Conservation (phyloP, 1,140 invertebrate genomes). For the Trialeurodes vaporariorum region DNA sequence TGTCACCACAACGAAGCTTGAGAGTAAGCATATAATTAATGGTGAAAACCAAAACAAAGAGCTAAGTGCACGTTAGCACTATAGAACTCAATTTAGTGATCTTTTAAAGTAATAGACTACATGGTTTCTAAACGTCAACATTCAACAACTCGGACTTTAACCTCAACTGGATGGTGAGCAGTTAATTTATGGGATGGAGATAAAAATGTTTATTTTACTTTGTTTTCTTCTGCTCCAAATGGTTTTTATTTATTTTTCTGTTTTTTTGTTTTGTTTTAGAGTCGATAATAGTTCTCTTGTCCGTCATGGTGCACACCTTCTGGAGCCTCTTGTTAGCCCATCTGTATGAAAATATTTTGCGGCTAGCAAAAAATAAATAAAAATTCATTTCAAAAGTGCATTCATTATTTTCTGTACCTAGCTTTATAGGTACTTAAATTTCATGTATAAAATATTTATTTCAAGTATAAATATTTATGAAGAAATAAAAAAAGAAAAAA, state of each 20-base stretch:
- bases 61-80: too few relatives aligned
- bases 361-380: not conserved
- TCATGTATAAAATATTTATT: conserved; percentile 1
- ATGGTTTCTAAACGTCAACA: too few relatives aligned
- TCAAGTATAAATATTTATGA: not conserved
- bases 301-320: not conserved
- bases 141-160: too few relatives aligned
- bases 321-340: not conserved
- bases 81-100: too few relatives aligned
- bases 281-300: not conserved
- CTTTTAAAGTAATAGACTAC: too few relatives aligned
- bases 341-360: not conserved
- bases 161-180: too few relatives aligned
- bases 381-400: not conserved
- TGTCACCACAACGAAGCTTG: too few relatives aligned
- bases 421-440: not conserved
- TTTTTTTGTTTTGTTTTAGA: not conserved
- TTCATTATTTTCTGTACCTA: not conserved
- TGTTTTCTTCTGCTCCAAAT: not conserved
- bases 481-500: not conserved
- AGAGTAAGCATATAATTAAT: too few relatives aligned
- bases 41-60: too few relatives aligned
- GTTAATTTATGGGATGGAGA: too few relatives aligned
- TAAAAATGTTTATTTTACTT: too few relatives aligned
- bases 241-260: not conserved